A percentile compares a stretch with the other conserved stretches of the same genome.
These are phyloP conservation scores for Cyphomyrmex costatus DNA, from an alignment of 1,140 invertebrate species.

Conservation along the genomic window DNA sequence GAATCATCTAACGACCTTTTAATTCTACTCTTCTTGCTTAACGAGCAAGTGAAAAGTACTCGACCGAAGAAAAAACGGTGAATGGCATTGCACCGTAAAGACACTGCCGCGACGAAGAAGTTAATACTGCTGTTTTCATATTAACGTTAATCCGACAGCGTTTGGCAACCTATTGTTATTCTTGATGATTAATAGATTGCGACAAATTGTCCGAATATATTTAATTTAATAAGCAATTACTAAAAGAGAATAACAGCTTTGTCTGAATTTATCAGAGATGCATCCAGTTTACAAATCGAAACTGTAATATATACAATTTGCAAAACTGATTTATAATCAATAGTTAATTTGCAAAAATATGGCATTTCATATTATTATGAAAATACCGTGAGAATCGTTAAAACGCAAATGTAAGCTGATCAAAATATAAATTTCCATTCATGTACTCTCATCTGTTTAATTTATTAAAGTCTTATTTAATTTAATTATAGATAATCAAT, in stretches of 20 bases:
- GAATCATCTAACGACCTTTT: constrained; percentile 31
- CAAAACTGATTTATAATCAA: constrained; percentile 32
- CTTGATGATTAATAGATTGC: constrained; percentile 28
- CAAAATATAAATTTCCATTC: constrained; percentile 34
- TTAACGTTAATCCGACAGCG: constrained; percentile 31
- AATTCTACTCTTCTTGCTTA: constrained; percentile 50
- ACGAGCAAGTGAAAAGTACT: constrained; percentile 40
- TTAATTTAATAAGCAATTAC: constrained; percentile 50
- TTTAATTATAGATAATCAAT: constrained; percentile 9
- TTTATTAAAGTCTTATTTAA: constrained; percentile 30
- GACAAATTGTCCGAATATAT: constrained; percentile 41
- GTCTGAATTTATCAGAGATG: constrained; percentile 34
- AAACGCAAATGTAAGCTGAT: constrained; percentile 36
- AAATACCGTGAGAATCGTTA: constrained; percentile 3
- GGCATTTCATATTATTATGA: constrained; percentile 27
- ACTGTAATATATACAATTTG: constrained; percentile 39
- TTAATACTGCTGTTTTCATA: constrained; percentile 24
- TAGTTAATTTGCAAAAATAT: constrained; percentile 29
- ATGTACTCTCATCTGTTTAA: not conserved
- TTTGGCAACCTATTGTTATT: constrained; percentile 33
- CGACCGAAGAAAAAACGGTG: constrained; percentile 28
- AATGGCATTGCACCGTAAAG: constrained; percentile 21
- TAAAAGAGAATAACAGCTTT: constrained; percentile 48
- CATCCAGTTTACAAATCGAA: constrained; percentile 14
- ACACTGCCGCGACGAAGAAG: constrained; percentile 19